Percentiles rank a stretch among this genome's conserved stretches.
Conservation (phyloP, 1,140 invertebrate species). For the Vanessa atalanta region DNA sequence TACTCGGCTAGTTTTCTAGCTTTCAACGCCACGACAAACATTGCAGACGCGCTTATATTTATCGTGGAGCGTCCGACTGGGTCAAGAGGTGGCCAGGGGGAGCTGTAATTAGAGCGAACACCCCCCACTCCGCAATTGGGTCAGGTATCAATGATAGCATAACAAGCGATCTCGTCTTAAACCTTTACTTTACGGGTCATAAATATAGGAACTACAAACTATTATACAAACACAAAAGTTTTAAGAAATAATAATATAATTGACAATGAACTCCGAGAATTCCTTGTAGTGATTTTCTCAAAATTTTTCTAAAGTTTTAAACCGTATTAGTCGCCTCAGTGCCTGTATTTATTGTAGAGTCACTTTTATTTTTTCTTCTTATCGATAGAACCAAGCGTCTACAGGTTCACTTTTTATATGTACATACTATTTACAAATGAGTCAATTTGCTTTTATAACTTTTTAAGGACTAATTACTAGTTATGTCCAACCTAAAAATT, state of each 20-base stretch:
- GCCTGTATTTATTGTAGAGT: too few species aligned
- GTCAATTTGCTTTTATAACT: too few species aligned
- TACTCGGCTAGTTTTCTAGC: slow-evolving; percentile 8
- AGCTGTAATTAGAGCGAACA: slow-evolving; percentile 23
- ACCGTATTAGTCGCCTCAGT: too few species aligned
- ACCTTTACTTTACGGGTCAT: slow-evolving; percentile 1
- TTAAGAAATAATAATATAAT: too few species aligned
- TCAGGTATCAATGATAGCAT: slow-evolving; percentile 24
- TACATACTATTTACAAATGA: too few species aligned
- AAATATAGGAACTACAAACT: background rate
- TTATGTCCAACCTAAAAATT: background rate
- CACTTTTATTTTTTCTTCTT: too few species aligned
- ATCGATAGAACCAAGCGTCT: too few species aligned
- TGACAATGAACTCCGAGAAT: too few species aligned
- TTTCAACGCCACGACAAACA: slow-evolving; percentile 13
- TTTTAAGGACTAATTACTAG: background rate
- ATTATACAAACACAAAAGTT: background rate
- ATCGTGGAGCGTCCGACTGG: slow-evolving; percentile 13
- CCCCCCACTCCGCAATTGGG: slow-evolving; percentile 14
- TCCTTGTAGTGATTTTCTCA: too few species aligned
- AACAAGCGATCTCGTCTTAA: slow-evolving; percentile 17
- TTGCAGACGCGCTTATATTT: slow-evolving; percentile 4
- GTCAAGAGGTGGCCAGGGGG: slow-evolving; percentile 21
- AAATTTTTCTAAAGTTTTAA: too few species aligned
- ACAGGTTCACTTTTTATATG: too few species aligned